Evolutionary conservation across 2,113 vertebrate species (phyloP), one percentile per base, ranked within the genome.

Genomic region (Hippocampus zosterae): DNA sequence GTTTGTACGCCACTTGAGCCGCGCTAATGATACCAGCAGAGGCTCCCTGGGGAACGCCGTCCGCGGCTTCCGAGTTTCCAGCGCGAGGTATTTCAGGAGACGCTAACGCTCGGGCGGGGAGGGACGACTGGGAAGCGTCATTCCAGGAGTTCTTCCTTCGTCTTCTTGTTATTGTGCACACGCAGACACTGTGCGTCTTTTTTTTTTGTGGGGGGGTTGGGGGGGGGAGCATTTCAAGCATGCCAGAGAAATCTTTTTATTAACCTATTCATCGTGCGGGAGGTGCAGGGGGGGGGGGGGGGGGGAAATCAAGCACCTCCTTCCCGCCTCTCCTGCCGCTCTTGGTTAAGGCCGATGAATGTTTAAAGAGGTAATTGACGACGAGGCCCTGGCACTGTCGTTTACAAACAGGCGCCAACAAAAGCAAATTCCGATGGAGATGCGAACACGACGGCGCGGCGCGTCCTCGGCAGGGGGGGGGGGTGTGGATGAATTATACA

Each of bases 361-460:
- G 89, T 92, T 92, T 92, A 91, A 92, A 93, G 91, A 90, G 82
- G 88, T 91, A 90, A 92, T 93, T 92, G 90, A 91, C 87, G 85
- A 46, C 41, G 41, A 85, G 84, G 85, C 79, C 84, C 82, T 89
- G 81, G 84, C 82, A 91, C 90, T 88, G 89, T 89, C 76, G 90
- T 81, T 80, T 89, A 89, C 88, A 91, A 92, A 91, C 91, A 91
- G 80, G 84, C 81, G 61, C 85, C 84, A 90, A 91, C 89, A 92
- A 91, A 91, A 91, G 88, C 85, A 92, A 91, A 91, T 91, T 90
- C 86, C 90, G 90, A 92, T 91, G 87, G 86, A 89, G 91, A 90
- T 84, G 72, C 86, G 87, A 91, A 89, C 87, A 85, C 65, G 77
- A 77, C 75, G 73, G 86, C 86, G 85, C 80, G 75, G 84, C 82